Evolutionary conservation across 2,797 vertebrate genomes (phyloP), one percentile per base, ranked within the genome.

Genomic region (Spinus olivaceus): DNA sequence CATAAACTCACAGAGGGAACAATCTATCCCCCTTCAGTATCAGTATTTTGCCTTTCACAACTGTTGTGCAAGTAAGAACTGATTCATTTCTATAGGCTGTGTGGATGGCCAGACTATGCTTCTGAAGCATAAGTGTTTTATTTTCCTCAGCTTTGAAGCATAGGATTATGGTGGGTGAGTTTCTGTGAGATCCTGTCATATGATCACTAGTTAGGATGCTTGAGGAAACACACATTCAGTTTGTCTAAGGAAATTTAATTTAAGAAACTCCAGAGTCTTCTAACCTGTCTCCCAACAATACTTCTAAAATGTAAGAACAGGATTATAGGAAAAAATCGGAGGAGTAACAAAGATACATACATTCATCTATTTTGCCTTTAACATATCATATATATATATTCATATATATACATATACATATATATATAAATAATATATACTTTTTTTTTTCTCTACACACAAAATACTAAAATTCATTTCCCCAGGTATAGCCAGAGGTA

Each of bases 391-490:
- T 9, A 54, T 15, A 24, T 24, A 54, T 54, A 21, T 19, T 7
- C 7, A 14, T 14, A 15, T 23, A 54, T 14, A 15, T 23, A 54
- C 4, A 4, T 37, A 53, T 28, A 50, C 8, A 33, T 7, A 53
- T 9, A 54, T 14, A 24, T 23, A 54, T 53, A n/a, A n/a, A 20
- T 19, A 30, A 19, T 20, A 53, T 30, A 16, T 14, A 8, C 1
- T 28, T 42, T 64, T 64, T 64, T 30, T 30, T 25, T 4, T 1
- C 3, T 51, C 3, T 14, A 3, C 13, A 4, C 2, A 9, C 30
- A 20, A 65, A 74, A 66, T 50, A 35, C 21, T 59, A 44, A 33
- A 69, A 50, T 23, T 19, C 25, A 5, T 57, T 66, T 32, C 10
- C 28, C 10, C 6, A 10, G 10, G 6, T 66, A 33, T 14, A 25